phyloP scores from a whole-genome alignment of 1,140 invertebrate species.

The Dolichoris vasculosae region DNA sequence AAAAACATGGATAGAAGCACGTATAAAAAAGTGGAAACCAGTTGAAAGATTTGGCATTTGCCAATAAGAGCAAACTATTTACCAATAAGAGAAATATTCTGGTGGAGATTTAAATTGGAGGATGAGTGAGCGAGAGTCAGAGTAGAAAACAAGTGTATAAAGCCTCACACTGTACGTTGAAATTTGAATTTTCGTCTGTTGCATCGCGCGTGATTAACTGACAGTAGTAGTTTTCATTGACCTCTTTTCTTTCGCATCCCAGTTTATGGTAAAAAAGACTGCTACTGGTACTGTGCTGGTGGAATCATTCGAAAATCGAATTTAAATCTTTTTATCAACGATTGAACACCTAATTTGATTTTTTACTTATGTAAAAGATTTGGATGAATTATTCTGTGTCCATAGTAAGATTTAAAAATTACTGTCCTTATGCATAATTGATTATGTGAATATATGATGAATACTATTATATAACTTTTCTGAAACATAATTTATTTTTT shows the following conservation, averaged over 20 bases:
- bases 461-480: no score
- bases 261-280: not conserved
- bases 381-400: not conserved
- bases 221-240: conserved; percentile 15
- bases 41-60: not conserved
- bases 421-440: not conserved
- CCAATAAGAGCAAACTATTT: not conserved
- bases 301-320: conserved; percentile 5
- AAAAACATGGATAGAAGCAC: not conserved
- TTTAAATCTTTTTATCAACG: conserved; percentile 20
- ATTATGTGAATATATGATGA: not conserved
- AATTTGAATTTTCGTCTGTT: conserved; percentile 48
- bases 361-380: not conserved
- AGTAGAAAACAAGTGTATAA: not conserved
- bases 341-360: not conserved
- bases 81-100: conserved; percentile 13
- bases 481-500: no score
- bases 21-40: not conserved
- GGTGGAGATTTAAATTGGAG: conserved; percentile 13
- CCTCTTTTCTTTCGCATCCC: not conserved
- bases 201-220: conserved; percentile 43
- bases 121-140: not conserved
- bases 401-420: not conserved
- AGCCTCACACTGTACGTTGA: not conserved
- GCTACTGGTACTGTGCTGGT: not conserved